Percentiles rank a stretch among this genome's conserved stretches.
Conservation (phyloP, 1,140 invertebrate genomes). For the Latrodectus geometricus region DNA sequence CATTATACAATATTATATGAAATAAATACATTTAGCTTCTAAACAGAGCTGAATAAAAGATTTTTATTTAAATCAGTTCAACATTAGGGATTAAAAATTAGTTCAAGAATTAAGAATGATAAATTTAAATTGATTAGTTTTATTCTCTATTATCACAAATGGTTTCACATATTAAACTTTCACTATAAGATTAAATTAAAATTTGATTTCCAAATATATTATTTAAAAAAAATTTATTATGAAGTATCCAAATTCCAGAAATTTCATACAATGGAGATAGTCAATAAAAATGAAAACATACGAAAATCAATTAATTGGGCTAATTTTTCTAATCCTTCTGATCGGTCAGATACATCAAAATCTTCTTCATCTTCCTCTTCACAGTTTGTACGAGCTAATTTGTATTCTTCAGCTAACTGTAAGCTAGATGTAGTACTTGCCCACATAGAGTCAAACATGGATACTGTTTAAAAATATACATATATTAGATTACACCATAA, state of each 20-base stretch:
- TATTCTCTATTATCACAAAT: too few species aligned
- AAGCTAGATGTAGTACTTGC: constrained; percentile 92
- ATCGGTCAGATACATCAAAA: constrained; percentile 69
- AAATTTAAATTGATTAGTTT: too few species aligned
- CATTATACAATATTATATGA: too few species aligned
- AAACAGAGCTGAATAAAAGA: too few species aligned
- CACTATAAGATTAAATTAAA: too few species aligned
- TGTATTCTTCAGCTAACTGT: constrained; percentile 87
- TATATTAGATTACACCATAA: too few species aligned
- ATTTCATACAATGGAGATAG: not conserved
- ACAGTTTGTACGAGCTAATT: constrained; percentile 64
- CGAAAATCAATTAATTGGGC: constrained; percentile 8
- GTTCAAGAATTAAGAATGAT: too few species aligned
- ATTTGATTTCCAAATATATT: too few species aligned
- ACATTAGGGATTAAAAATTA: too few species aligned
- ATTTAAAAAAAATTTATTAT: not conserved
- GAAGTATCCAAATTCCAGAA: not conserved
- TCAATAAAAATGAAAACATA: not conserved
- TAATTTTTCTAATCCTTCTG: constrained; percentile 76
- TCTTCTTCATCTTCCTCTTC: constrained; percentile 70
- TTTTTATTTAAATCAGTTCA: too few species aligned
- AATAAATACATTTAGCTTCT: too few species aligned
- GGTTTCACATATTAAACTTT: too few species aligned
- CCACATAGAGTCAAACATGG: constrained; percentile 95
- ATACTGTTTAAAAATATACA: constrained; percentile 70